Evolutionary conservation across 1,140 invertebrate genomes (phyloP).

Genomic region (Elymnias hypermnestra): DNA sequence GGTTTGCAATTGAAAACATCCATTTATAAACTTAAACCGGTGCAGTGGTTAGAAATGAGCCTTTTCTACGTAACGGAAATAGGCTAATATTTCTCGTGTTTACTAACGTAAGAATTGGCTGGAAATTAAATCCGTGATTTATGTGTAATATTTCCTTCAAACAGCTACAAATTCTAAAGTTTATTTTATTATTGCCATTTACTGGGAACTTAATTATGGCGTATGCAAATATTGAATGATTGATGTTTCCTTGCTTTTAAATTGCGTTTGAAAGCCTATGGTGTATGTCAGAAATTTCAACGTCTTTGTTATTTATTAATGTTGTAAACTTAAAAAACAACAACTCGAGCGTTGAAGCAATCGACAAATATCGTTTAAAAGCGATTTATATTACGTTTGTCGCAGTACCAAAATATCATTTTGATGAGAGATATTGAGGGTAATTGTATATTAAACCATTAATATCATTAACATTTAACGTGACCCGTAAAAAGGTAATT

Average conservation of each 20-base stretch:
- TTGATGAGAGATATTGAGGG: constrained; percentile 10
- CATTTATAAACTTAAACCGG: constrained; percentile 30
- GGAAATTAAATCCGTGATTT: not conserved
- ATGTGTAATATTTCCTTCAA: not conserved
- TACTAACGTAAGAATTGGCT: not conserved
- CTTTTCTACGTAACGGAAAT: constrained; percentile 32
- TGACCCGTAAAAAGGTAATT: too few species aligned
- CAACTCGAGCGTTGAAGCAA: too few species aligned
- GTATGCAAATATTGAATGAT: too few species aligned
- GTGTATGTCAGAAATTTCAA: too few species aligned
- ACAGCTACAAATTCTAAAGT: not conserved
- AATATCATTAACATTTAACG: too few species aligned
- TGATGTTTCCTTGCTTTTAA: too few species aligned
- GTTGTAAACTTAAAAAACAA: too few species aligned
- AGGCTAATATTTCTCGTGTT: constrained; percentile 12
- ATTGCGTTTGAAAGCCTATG: too few species aligned
- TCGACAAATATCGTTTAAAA: not conserved
- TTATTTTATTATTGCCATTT: not conserved
- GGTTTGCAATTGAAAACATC: constrained; percentile 45
- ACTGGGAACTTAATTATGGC: too few species aligned
- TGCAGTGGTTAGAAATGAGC: constrained; percentile 38
- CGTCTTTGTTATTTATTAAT: too few species aligned
- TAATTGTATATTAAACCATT: not conserved
- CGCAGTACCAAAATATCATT: constrained; percentile 7
- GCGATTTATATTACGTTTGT: too few species aligned